phyloP scores from a whole-genome alignment of 23 tunicate species.

The Ciona savignyi region DNA sequence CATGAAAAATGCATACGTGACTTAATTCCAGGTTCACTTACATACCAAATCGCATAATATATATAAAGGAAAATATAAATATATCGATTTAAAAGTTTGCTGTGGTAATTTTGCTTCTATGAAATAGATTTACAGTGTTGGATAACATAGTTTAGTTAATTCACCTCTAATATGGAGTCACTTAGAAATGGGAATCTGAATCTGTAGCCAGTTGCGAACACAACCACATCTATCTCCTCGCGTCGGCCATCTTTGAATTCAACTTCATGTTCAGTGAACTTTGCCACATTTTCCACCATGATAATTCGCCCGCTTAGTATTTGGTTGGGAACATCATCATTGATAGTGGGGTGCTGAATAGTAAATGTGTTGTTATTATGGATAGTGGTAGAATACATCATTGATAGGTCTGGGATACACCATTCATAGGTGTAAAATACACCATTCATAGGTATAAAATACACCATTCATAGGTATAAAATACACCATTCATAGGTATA shows the following conservation, averaged over 20 bases:
- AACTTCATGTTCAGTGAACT: slow-evolving; percentile 48
- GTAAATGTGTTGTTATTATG: background rate
- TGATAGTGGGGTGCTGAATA: slow-evolving; percentile 60
- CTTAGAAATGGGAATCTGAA: slow-evolving; percentile 49
- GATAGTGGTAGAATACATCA: too few relatives aligned
- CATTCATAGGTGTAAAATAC: too few relatives aligned
- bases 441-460: too few relatives aligned
- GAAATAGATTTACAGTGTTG: background rate
- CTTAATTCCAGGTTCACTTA: too few relatives aligned
- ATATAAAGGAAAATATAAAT: too few relatives aligned
- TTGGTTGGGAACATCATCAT: slow-evolving; percentile 66
- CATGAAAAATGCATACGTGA: too few relatives aligned
- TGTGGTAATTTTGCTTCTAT: background rate
- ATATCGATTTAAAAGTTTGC: too few relatives aligned
- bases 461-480: too few relatives aligned
- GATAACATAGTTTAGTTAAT: background rate
- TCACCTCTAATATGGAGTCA: slow-evolving; percentile 45
- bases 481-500: too few relatives aligned
- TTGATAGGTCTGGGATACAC: too few relatives aligned
- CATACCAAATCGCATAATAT: too few relatives aligned
- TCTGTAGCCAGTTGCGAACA: slow-evolving; percentile 74
- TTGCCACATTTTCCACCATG: slow-evolving; percentile 35
- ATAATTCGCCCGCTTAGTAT: slow-evolving; percentile 47
- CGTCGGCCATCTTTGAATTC: slow-evolving; percentile 66
- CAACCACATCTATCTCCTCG: slow-evolving; percentile 60